Base-by-base conservation (phyloP, 2,113 vertebrate species). In the Tupaia chinensis region DNA sequence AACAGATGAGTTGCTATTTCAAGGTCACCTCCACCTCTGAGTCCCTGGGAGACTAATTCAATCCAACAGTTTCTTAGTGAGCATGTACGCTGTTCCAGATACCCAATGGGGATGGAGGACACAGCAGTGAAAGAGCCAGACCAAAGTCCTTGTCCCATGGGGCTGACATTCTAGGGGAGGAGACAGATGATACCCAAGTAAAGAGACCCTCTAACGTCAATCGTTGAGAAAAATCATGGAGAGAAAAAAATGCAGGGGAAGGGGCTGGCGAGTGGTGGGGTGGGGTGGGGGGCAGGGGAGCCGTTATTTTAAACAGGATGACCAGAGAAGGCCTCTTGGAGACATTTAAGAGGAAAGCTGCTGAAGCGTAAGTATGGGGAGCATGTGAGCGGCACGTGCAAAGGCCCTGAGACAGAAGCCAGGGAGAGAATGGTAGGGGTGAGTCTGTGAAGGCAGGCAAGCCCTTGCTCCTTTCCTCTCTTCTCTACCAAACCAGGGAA, bases 351-450 rank as follows among this genome's bases (percentile, higher is more conserved):
- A 81, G 54, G 61, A 83, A 9, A 89, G 19, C 29, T 76, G 44
- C n/a, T 19, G 23, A n/a, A 25, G 17, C 22, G 9, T 44, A 27
- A 13, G 12, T n/a, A 77, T 16, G 44, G 23, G 61, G 61, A 58
- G 2, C 9, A 20, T 0, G 10, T 60, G 27, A 20, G 9, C 7
- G 9, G 69, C 56, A 9, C 16, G 53, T 87, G 91, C 94, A 92
- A 97, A 97, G 96, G 61, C 25, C 92, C 92, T 92, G 90, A 73
- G 90, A 56, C 72, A 91, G 93, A 79, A 5, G 0, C 9, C 12
- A 17, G 54, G 34, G n/a, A 63, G 27, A n/a, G 69, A 61, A 58
- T 13, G 17, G 29, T 17, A 65, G 56, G 54, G 19, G 34, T 78
- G 5, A 56, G 44, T 54, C 12, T 32, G n/a, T 23, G 82, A 10